These are phyloP conservation scores for Heliothis peltigera DNA, from an alignment of 2,888 invertebrate species.

Conservation along the genomic window DNA sequence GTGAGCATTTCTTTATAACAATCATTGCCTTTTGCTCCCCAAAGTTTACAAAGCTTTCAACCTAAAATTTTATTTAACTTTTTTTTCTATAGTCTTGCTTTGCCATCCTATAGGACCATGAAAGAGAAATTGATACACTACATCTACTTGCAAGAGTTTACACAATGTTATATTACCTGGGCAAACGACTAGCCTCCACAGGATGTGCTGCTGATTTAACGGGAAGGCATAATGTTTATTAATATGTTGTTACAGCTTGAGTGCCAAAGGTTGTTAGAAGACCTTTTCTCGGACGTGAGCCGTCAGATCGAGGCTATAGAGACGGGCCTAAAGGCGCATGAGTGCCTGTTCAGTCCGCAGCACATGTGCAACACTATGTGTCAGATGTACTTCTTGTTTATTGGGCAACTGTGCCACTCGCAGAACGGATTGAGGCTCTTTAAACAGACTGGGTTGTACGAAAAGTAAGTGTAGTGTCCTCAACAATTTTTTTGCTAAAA, in stretches of 20 bases:
- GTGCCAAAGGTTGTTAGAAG: conserved; percentile 92
- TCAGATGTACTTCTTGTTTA: conserved; percentile 98
- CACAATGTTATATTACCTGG: too few species aligned
- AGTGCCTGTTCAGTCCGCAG: conserved; percentile 96
- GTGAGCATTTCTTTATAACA: too few species aligned
- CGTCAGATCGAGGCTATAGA: conserved; percentile 93
- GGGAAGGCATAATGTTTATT: too few species aligned
- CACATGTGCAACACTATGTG: conserved; percentile 97
- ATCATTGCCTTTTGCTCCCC: too few species aligned
- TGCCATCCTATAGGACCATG: too few species aligned
- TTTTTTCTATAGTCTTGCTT: too few species aligned
- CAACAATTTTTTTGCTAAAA: not conserved
- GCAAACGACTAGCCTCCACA: too few species aligned
- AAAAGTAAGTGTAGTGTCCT: conserved; percentile 89
- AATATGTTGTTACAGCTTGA: conserved; percentile 87
- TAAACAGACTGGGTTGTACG: conserved; percentile 93
- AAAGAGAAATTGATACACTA: too few species aligned
- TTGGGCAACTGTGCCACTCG: conserved; percentile 95
- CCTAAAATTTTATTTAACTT: too few species aligned
- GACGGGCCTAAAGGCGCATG: conserved; percentile 94
- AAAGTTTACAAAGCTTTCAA: too few species aligned
- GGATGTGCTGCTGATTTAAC: too few species aligned
- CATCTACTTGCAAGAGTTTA: too few species aligned
- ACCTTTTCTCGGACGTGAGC: conserved; percentile 94
- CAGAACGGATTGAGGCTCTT: conserved; percentile 92